Base-by-base conservation (phyloP, 2,888 invertebrate species). In the Ochropleura leucogaster region DNA sequence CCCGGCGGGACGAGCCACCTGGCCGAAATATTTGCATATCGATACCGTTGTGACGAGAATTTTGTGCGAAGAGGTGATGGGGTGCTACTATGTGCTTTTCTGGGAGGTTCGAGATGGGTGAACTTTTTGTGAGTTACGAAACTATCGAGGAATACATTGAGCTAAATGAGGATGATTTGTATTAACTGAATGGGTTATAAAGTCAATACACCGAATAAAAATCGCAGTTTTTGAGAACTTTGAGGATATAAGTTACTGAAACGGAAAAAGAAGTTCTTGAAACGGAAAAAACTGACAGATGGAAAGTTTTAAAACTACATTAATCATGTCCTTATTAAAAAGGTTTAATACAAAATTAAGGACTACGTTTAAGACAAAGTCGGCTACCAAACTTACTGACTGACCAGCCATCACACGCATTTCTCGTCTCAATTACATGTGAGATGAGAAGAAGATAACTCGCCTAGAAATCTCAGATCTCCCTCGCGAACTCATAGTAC, bases 11-110 rank as follows among this genome's bases (percentile, higher is more conserved):
- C 68, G 77, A 77, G 57, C 49, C 82, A 82, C 82, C 82, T 82
- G 82, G 82, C 70, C 79, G 72, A 85, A 85, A 65, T 85, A 85
- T 82, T 82, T 68, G 86, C 82, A 82, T 82, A 82, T 30, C 46
- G 72, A 78, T 85, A 82, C 82, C 82, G 82, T 85, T 82, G 79
- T 59, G 60, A 53, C 53, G 85, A 30, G 62, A 68, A 83, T 82
- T 83, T 80, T 68, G 63, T 67, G 68, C 4, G 53, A 47, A 30
- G 9, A 42, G 0, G 8, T 16, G 53, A 44, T 30, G 10, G 20
- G 1, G 18, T 16, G 30, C 6, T 78, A 82, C 82, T 68, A 82
- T 10, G 5, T 9, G 82, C 82, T 62, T 55, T 20, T 53, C 40
- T 55, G 14, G 4, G 14, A 20, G 0, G 1, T 1, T 6, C 46